Conservation (phyloP, 2,113 vertebrate species). For the Semnopithecus entellus region DNA sequence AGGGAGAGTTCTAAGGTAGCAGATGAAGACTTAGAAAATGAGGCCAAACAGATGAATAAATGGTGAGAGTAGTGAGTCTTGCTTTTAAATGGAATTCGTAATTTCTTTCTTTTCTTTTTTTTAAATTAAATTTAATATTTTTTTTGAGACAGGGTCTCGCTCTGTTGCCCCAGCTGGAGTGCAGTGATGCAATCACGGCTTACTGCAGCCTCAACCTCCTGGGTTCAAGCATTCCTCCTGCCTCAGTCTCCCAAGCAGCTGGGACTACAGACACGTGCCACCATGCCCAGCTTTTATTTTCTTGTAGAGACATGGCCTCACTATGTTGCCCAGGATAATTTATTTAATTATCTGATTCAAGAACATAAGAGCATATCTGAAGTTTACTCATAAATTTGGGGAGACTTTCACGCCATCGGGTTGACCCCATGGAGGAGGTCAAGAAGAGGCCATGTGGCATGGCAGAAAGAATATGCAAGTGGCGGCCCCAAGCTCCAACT, state of each 20-base stretch:
- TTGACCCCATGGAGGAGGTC: neutral
- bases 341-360: neutral
- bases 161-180: neutral
- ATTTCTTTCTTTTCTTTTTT: neutral
- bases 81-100: neutral
- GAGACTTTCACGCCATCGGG: neutral
- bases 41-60: neutral
- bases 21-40: neutral
- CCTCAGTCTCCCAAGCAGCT: neutral
- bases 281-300: neutral
- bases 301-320: neutral
- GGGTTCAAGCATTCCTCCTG: neutral
- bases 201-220: neutral
- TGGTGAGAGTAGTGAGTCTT: neutral
- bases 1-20: neutral
- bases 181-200: neutral
- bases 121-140: neutral
- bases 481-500: neutral
- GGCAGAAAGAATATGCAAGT: neutral
- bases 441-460: neutral
- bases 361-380: neutral
- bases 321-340: neutral
- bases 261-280: neutral
- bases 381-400: neutral
- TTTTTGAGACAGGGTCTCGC: neutral